Conservation (phyloP, 2,113 vertebrate species). For the Tylochromis polylepis region DNA sequence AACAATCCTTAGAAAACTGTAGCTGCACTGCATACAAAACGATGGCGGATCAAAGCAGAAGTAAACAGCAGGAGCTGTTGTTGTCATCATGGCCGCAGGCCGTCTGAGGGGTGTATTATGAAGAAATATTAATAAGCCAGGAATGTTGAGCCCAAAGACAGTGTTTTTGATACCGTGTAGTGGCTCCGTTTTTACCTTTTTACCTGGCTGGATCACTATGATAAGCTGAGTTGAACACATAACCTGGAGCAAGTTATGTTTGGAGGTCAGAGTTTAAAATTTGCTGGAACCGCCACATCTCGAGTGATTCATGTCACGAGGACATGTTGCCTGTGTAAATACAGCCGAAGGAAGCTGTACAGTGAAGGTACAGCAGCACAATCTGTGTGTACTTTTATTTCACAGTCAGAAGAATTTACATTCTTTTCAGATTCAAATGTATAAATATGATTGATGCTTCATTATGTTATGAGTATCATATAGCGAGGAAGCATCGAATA, state of each 20-base stretch:
- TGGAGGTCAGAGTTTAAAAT: background rate
- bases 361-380: background rate
- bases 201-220: background rate
- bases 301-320: fast-evolving
- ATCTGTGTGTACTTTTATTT: background rate
- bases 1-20: background rate
- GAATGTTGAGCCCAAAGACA: background rate
- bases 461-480: background rate
- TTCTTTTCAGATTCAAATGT: background rate
- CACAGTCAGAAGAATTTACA: background rate
- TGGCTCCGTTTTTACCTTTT: background rate
- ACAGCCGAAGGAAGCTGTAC: background rate
- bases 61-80: background rate
- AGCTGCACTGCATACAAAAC: background rate
- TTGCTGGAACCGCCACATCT: background rate
- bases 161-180: background rate
- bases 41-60: background rate
- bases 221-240: background rate
- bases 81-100: background rate
- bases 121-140: background rate
- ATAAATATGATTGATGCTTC: background rate
- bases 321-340: background rate
- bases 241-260: background rate
- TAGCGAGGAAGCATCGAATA: background rate
- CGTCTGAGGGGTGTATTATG: background rate